A percentile compares a stretch with the other conserved stretches of the same genome.
Evolutionary conservation across 92 coral and sea anemone species (phyloP).

Genomic region (Epizoanthus rinbou): DNA sequence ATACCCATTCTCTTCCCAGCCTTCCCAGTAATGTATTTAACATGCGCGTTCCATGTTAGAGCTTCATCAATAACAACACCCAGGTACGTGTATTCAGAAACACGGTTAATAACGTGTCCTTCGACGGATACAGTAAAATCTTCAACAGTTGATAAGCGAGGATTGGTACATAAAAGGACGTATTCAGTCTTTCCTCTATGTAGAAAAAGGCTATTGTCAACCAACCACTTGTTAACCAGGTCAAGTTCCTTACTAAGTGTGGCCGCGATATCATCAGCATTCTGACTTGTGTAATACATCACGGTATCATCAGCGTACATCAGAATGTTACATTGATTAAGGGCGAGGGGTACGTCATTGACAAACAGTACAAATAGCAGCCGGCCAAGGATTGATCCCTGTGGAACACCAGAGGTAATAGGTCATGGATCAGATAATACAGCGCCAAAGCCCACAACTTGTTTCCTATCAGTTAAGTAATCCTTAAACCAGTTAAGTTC

Average conservation of each 20-base stretch:
- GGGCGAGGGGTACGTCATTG: neutral
- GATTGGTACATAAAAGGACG: constrained; percentile 30
- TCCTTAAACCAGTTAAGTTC: constrained; percentile 15
- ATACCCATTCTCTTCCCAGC: neutral
- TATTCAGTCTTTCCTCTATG: constrained; percentile 44
- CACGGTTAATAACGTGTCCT: neutral
- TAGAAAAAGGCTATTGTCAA: constrained; percentile 33
- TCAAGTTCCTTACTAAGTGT: constrained; percentile 24
- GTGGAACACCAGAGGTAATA: constrained; percentile 8
- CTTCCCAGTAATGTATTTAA: no score
- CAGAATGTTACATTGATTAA: neutral
- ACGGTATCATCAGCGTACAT: neutral
- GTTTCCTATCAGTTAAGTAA: constrained; percentile 2
- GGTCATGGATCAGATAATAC: neutral
- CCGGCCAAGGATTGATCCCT: neutral
- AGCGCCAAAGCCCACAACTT: constrained; percentile 12
- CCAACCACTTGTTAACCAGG: constrained; percentile 34
- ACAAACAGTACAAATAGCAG: neutral
- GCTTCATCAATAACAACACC: no score
- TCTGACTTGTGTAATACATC: constrained; percentile 14
- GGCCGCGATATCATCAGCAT: constrained; percentile 10
- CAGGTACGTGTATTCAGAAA: neutral
- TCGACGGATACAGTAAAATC: constrained; percentile 1
- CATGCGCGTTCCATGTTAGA: no score
- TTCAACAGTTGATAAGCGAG: constrained; percentile 17